phyloP scores from a whole-genome alignment of 2,113 vertebrate genomes.

The Chaetodon trifascialis region DNA sequence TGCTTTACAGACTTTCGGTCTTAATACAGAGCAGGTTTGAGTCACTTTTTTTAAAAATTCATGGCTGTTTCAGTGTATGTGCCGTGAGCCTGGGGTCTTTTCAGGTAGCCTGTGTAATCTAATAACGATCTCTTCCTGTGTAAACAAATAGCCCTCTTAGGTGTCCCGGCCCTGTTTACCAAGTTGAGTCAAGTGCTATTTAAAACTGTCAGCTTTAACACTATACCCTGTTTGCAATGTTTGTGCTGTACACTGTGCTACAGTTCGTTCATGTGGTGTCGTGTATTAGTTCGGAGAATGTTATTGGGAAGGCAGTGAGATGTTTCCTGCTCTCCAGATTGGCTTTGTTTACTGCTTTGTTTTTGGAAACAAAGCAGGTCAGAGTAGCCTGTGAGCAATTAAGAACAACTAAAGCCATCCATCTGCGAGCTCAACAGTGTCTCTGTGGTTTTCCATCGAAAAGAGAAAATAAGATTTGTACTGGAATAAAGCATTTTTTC shows the following conservation, averaged over 20 bases:
- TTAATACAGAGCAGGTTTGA: not conserved
- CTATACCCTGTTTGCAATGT: not conserved
- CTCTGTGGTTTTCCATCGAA: constrained; percentile 1
- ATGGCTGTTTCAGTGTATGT: not conserved
- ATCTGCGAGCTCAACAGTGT: constrained; percentile 1
- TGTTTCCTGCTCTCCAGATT: not conserved
- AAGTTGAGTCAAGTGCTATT: not conserved
- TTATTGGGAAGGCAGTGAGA: not conserved
- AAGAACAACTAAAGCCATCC: not conserved
- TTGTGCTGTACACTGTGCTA: not conserved
- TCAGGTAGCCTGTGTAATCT: constrained; percentile 1
- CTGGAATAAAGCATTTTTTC: not conserved
- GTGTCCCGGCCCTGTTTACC: not conserved
- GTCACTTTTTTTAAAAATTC: not conserved
- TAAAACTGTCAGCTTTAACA: not conserved
- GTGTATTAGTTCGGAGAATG: not conserved
- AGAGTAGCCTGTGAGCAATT: constrained; percentile 7
- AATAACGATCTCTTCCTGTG: constrained; percentile 2
- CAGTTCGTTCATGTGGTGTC: not conserved
- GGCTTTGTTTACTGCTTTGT: constrained; percentile 29
- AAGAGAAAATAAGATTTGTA: constrained; percentile 42
- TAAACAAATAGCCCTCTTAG: not conserved
- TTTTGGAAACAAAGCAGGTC: not conserved
- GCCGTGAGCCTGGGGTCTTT: not conserved
- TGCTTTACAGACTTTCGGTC: not conserved